Evolutionary conservation across 2,113 vertebrate species (phyloP).

Genomic region (Mandrillus leucophaeus): DNA sequence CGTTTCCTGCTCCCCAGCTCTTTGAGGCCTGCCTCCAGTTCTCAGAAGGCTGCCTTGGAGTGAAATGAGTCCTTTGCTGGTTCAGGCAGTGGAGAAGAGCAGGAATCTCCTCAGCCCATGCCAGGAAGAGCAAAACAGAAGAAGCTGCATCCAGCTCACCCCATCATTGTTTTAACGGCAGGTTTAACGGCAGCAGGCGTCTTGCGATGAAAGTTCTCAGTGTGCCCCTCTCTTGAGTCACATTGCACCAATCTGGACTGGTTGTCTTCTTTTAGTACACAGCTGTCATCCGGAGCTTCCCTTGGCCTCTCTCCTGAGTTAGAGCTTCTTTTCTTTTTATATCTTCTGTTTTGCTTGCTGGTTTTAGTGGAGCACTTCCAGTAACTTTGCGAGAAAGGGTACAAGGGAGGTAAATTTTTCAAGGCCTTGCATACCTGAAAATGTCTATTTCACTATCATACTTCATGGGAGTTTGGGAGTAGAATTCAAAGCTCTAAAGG

Average conservation of each 20-base stretch:
- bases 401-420: neutral
- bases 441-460: neutral
- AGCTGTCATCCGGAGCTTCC: neutral
- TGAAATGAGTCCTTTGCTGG: neutral
- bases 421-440: neutral
- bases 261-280: neutral
- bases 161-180: neutral
- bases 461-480: neutral
- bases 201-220: neutral
- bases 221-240: neutral
- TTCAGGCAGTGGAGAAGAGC: neutral
- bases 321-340: neutral
- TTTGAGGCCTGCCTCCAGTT: neutral
- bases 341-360: neutral
- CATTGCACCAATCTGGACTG: neutral
- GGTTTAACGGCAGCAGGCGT: neutral
- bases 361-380: neutral
- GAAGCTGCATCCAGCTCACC: neutral
- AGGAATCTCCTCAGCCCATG: neutral
- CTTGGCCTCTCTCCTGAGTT: neutral
- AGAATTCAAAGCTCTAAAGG: slow-evolving; percentile 14
- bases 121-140: neutral
- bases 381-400: neutral
- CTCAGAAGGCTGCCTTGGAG: neutral
- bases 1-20: neutral